phyloP scores from a whole-genome alignment of 2,797 vertebrate species.

The Falco naumanni region DNA sequence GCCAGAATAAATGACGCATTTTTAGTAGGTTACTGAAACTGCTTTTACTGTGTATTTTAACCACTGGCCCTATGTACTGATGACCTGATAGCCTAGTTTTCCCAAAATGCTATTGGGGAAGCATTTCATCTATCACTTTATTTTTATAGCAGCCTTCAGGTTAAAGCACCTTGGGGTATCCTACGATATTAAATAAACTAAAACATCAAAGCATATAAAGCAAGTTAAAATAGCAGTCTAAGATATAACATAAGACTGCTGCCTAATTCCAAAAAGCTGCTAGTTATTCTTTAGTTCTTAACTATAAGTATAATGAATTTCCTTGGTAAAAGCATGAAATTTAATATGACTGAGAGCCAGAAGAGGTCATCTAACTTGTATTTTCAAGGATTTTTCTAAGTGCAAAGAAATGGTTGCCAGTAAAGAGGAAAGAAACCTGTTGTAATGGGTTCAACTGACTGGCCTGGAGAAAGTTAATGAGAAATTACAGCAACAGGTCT shows the following conservation, averaged over 20 bases:
- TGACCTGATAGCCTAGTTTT: not conserved
- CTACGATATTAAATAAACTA: constrained; percentile 33
- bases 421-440: not conserved
- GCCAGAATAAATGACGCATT: not conserved
- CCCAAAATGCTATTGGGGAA: constrained; percentile 9
- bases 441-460: not conserved
- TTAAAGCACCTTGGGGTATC: constrained; percentile 2
- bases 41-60: not conserved
- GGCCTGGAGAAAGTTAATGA: not conserved
- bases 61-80: not conserved
- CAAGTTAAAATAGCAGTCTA: not conserved
- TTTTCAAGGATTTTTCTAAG: not conserved
- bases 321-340: not conserved
- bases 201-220: constrained; percentile 17
- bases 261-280: constrained; percentile 8
- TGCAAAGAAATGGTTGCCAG: not conserved
- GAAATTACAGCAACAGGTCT: not conserved
- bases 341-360: not conserved
- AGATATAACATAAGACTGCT: not conserved
- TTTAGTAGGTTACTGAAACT: not conserved
- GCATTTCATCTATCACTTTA: constrained; percentile 1
- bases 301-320: not conserved
- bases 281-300: not conserved
- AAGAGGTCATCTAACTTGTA: not conserved
- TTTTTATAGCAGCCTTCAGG: constrained; percentile 20